Conservation (phyloP, 2,113 vertebrate species). For the Alethe diademata region DNA sequence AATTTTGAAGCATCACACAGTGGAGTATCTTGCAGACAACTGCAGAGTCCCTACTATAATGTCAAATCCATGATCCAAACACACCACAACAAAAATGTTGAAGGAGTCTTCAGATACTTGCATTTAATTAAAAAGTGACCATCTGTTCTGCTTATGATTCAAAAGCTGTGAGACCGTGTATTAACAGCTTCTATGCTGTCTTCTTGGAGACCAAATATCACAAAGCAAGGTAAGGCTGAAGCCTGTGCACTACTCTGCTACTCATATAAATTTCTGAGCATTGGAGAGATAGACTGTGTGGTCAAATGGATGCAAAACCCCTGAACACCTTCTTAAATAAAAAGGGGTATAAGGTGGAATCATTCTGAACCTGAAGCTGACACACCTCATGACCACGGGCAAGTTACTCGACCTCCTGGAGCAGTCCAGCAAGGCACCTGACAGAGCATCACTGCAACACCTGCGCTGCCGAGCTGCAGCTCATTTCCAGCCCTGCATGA, state of each 20-base stretch:
- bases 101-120: background rate
- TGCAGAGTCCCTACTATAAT: background rate
- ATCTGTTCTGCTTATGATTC: background rate
- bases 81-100: background rate
- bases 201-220: background rate
- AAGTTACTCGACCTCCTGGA: background rate
- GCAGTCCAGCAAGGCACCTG: background rate
- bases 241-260: background rate
- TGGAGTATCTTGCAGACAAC: background rate
- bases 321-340: background rate
- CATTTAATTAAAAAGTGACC: background rate
- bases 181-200: background rate
- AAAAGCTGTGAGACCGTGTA: background rate
- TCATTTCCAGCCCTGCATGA: background rate
- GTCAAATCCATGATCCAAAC: background rate
- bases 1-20: background rate
- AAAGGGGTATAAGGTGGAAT: background rate
- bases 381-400: fast-evolving
- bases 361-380: background rate
- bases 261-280: background rate
- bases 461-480: fast-evolving
- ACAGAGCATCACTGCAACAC: background rate
- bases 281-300: fast-evolving
- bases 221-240: fast-evolving
- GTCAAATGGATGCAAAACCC: background rate